A percentile compares a stretch with the other conserved stretches of the same genome.
These are phyloP conservation scores for Psilanteris sp. DNA, from an alignment of 1,140 invertebrate species.

Conservation along the genomic window DNA sequence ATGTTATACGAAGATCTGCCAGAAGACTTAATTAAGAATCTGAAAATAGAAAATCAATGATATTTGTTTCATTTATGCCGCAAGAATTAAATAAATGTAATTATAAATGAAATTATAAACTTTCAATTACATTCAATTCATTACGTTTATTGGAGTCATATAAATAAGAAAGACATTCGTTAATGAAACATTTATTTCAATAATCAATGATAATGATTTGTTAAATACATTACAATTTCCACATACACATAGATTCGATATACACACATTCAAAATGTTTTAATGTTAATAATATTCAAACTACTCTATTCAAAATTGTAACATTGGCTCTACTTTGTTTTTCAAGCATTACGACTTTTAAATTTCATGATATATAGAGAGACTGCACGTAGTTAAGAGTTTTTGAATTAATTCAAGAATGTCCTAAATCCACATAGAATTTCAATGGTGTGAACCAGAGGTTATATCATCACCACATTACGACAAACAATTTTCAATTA, in stretches of 20 bases:
- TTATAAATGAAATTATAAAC: no score
- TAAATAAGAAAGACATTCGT: constrained; percentile 10
- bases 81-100: no score
- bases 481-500: no score
- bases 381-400: constrained; percentile 6
- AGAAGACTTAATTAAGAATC: no score
- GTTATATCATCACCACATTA: no score
- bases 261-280: constrained; percentile 59
- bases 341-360: constrained; percentile 47
- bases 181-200: constrained; percentile 50
- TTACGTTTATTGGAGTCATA: no score
- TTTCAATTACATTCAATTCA: no score
- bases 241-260: constrained; percentile 68
- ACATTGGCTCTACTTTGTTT: constrained; percentile 21
- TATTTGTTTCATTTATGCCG: no score
- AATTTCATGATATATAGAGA: constrained; percentile 23
- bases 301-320: constrained; percentile 45
- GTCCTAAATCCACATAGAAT: no score
- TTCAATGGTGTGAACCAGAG: no score
- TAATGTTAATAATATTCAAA: constrained; percentile 32
- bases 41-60: no score
- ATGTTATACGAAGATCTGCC: constrained; percentile 19
- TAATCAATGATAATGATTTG: constrained; percentile 57
- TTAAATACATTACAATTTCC: constrained; percentile 64
- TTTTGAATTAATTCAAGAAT: no score